Base-by-base conservation (phyloP, 1,140 invertebrate species). In the Brachionus paranguensis region DNA sequence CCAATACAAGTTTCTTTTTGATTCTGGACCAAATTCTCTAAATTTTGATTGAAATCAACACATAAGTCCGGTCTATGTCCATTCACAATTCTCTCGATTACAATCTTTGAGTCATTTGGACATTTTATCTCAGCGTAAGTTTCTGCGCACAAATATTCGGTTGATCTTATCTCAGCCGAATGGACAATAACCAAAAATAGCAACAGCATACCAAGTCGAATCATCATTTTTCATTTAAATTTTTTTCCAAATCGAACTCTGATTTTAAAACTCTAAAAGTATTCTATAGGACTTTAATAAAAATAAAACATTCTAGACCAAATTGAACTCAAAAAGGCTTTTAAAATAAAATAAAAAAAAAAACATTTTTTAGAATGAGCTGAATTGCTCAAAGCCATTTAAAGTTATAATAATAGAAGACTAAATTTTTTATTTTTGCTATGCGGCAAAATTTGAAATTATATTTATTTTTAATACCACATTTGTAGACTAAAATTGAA, bases 111-210 rank as follows among this genome's bases (percentile, higher is more conserved):
- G 27, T 50, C 27, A 50, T 47, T 50, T 11, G 72, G 72, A 76
- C 72, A 76, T 50, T 29, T 50, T 76, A 76, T 50, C 27, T 76
- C 72, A 50, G 72, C 72, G 50, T 76, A 76, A 27, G 17, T 50
- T 1, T 50, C 43, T 27, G 72, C 72, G 50, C 72, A 76, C 2
- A 72, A 47, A 20, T 72, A 72, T 20, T 72, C 33, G 20, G 14
- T 72, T 72, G 68, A 72, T 72, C 17, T 41, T 5, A 41, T 43
- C 12, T 72, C 68, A 41, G 41, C 12, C 3, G 33, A 60, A 17
- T 43, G 5, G 33, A 45, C 2, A 17, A 0, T n/a, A 10, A 20
- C 7, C 41, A 72, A 45, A 41, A 41, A 17, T 7, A 72, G 10
- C 29, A 43, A 20, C 3, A 17, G 33, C 41, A 72, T 12, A n/a